Base-by-base conservation (phyloP, 2,113 vertebrate species). In the Rhinolophus sinicus region DNA sequence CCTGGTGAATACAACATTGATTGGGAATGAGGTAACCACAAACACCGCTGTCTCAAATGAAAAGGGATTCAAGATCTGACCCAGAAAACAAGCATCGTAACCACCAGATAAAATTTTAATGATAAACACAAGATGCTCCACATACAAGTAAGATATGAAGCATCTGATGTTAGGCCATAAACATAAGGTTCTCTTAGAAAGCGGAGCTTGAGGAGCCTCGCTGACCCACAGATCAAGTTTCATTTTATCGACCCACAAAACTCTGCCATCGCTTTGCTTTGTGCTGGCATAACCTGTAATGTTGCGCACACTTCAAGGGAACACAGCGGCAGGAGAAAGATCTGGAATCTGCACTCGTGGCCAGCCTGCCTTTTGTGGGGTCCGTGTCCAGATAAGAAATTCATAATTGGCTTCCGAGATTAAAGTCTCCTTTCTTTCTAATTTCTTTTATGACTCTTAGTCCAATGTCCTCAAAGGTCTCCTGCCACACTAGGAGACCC, bases 11-110 rank as follows among this genome's bases (percentile, higher is more conserved):
- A 97, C 98, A 97, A 50, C 99, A 99, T 99, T 97, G 99, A 99
- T 98, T 98, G 98, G 98, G 98, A 98, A 98, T 99, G 98, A 99
- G 99, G 99, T 99, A 99, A 99, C 99, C 98, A 98, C 99, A 99
- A 98, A 98, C 98, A 99, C 98, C 97, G 0, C 95, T 69, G 98
- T 98, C 98, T 99, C 98, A 98, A 98, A 99, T 99, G 99, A 99
- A 98, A 99, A 99, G 99, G 97, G 98, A 99, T 97, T 98, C 98
- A 90, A 98, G 98, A 98, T 94, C 98, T 98, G 98, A 99, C 98
- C 98, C 98, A 99, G 98, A 98, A 99, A 99, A 99, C 99, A 99
- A 99, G 98, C 97, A 98, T 98, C 97, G 98, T 98, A 99, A 99
- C 98, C 98, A 19, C 98, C 40, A 98, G 97, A 98, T 99, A 98